A percentile compares a stretch with the other conserved stretches of the same genome.
phyloP scores from a whole-genome alignment of 2,888 invertebrate genomes.

The Callyntrura sp. region DNA sequence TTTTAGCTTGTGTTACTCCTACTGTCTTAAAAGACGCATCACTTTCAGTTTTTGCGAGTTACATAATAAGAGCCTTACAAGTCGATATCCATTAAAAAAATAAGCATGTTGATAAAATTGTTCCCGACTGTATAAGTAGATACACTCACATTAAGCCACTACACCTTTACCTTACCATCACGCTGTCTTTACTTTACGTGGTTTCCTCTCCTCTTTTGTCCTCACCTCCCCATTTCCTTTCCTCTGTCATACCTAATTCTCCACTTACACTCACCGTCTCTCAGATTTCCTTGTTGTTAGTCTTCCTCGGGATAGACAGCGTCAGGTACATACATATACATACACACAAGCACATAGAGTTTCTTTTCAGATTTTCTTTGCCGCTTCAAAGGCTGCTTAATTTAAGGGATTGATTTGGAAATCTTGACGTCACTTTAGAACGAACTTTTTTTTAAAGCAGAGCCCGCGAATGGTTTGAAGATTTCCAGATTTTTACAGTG shows the following conservation, averaged over 20 bases:
- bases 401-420: conserved; percentile 76
- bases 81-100: conserved; percentile 13
- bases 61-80: not conserved
- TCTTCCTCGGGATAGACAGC: conserved; percentile 16
- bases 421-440: conserved; percentile 72
- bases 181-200: not conserved
- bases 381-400: conserved; percentile 73
- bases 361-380: conserved; percentile 30
- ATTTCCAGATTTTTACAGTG: conserved; percentile 40
- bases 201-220: conserved; percentile 20
- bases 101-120: conserved; percentile 20
- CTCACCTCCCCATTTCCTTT: conserved; percentile 14
- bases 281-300: conserved; percentile 26
- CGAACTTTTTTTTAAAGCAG: conserved; percentile 48
- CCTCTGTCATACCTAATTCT: conserved; percentile 16
- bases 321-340: conserved; percentile 1
- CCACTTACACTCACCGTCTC: conserved; percentile 19
- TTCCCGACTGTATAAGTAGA: not conserved
- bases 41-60: not conserved
- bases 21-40: not conserved
- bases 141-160: not conserved
- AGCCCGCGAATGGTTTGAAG: conserved; percentile 1
- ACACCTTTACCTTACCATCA: not conserved
- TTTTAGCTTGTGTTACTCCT: not conserved
- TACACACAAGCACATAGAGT: not conserved